Conservation (phyloP, 2,797 vertebrate species). For the Acanthopagrus latus region DNA sequence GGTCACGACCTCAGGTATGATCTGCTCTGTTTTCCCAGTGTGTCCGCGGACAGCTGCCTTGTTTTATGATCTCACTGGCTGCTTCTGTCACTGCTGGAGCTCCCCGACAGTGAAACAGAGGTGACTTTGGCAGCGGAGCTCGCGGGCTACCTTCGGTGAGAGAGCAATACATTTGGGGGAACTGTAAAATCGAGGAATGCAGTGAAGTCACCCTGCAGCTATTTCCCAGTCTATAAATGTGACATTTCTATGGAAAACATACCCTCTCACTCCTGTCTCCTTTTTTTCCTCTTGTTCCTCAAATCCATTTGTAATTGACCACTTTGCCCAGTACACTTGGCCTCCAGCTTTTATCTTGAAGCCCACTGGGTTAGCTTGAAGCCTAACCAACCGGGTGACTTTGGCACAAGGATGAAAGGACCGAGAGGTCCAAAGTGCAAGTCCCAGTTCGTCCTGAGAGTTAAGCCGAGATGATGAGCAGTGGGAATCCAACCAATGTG, state of each 20-base stretch:
- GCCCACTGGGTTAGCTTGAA: slow-evolving; percentile 44
- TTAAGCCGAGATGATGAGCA: slow-evolving; percentile 67
- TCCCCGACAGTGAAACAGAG: slow-evolving; percentile 37
- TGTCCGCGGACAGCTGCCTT: slow-evolving; percentile 43
- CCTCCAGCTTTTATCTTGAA: slow-evolving; percentile 58
- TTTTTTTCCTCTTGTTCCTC: slow-evolving; percentile 31
- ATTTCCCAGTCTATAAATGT: slow-evolving; percentile 85
- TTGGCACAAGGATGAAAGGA: slow-evolving; percentile 53
- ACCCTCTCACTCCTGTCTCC: slow-evolving; percentile 52
- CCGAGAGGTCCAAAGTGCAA: slow-evolving; percentile 41
- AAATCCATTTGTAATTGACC: slow-evolving; percentile 70
- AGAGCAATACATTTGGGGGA: slow-evolving; percentile 70
- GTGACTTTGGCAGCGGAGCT: slow-evolving; percentile 64
- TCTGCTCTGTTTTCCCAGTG: slow-evolving; percentile 45
- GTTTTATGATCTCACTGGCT: slow-evolving; percentile 65
- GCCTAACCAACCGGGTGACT: slow-evolving; percentile 53
- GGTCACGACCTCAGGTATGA: slow-evolving; percentile 38
- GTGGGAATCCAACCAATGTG: slow-evolving; percentile 28
- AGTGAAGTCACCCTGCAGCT: slow-evolving; percentile 81
- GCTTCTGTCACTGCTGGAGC: slow-evolving; percentile 57
- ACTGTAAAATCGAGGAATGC: slow-evolving; percentile 81
- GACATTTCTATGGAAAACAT: slow-evolving; percentile 83
- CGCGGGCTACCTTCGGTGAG: slow-evolving; percentile 65
- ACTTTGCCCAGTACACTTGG: slow-evolving; percentile 57
- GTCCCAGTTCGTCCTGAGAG: slow-evolving; percentile 32